These are phyloP conservation scores for Microcebus tavaratra DNA, from an alignment of 2,113 vertebrate species.

Conservation along the genomic window DNA sequence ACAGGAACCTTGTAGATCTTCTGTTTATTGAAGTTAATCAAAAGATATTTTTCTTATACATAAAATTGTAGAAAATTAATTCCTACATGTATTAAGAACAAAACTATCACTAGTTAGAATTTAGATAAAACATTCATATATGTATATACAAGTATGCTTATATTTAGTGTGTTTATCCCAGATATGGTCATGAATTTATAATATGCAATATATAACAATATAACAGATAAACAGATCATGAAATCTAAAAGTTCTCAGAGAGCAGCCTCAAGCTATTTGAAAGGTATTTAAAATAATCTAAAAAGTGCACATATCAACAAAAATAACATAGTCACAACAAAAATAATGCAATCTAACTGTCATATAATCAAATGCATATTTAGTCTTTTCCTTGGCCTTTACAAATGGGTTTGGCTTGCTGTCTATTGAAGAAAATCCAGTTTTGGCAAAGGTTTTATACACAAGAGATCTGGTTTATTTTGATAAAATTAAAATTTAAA, in stretches of 20 bases:
- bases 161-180: background rate
- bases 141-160: background rate
- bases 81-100: background rate
- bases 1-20: background rate
- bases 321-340: conserved; percentile 49
- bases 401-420: conserved; percentile 63
- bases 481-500: conserved; percentile 82
- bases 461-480: conserved; percentile 71
- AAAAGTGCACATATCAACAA: conserved; percentile 46
- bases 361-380: conserved; percentile 38
- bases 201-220: background rate
- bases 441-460: conserved; percentile 68
- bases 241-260: background rate
- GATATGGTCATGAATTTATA: background rate
- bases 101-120: background rate
- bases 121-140: background rate
- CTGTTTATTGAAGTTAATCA: background rate
- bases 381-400: conserved; percentile 74
- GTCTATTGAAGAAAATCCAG: conserved; percentile 69
- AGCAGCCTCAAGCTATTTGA: background rate
- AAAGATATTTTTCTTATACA: background rate
- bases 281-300: background rate
- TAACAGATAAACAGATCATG: background rate
- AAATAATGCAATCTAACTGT: conserved; percentile 55
- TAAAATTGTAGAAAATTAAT: background rate